Evolutionary conservation across 2,113 vertebrate species (phyloP).

Genomic region (Pandion haliaetus): DNA sequence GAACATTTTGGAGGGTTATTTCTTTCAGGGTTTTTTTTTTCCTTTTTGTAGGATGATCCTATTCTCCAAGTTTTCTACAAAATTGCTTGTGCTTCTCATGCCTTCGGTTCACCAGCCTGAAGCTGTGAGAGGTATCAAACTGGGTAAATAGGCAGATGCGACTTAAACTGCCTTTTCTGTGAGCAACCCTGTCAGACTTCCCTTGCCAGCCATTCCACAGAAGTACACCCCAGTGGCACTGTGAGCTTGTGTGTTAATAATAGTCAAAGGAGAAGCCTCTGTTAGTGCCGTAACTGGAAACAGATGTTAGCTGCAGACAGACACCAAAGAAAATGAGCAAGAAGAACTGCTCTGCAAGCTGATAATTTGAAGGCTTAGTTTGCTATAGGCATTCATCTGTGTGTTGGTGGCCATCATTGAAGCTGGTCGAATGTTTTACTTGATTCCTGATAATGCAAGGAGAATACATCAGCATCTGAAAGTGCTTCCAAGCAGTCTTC

Average conservation of each 20-base stretch:
- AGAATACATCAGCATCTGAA: background rate
- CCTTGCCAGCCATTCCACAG: background rate
- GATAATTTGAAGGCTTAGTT: slow-evolving; percentile 12
- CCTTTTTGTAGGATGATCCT: background rate
- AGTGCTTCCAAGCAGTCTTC: background rate
- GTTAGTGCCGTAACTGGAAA: slow-evolving; percentile 6
- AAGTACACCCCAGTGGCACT: background rate
- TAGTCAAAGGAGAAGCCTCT: slow-evolving; percentile 2
- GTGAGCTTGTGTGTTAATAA: background rate
- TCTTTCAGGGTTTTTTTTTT: background rate
- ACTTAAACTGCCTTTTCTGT: background rate
- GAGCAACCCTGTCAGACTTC: background rate
- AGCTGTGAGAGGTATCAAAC: background rate
- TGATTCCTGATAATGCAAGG: background rate
- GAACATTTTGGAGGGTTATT: rapidly evolving
- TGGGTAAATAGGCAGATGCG: background rate
- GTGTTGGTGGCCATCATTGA: background rate
- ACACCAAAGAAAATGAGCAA: slow-evolving; percentile 14
- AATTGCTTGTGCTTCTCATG: background rate
- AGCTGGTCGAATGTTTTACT: background rate
- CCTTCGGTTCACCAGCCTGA: background rate
- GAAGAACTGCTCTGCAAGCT: background rate
- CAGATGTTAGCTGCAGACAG: slow-evolving; percentile 46
- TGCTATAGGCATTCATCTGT: slow-evolving; percentile 41
- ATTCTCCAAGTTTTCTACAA: background rate